Conservation (phyloP, 2,888 invertebrate genomes). For the Drosophila pseudotakahashii region DNA sequence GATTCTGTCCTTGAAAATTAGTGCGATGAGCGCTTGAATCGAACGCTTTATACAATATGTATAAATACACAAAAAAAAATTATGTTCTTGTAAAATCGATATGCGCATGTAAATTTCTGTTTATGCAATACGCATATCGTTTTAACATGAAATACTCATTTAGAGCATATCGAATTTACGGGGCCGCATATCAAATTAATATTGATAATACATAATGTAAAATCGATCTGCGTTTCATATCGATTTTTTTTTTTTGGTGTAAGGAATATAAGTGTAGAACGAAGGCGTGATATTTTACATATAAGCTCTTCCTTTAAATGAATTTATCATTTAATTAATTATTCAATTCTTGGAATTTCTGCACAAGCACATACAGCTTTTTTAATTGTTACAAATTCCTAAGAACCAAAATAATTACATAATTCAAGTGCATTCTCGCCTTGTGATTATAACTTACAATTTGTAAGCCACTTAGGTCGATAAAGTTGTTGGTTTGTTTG, state of each 20-base stretch:
- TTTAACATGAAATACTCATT: too few relatives aligned
- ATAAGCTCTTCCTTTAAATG: background rate
- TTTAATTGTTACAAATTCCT: background rate
- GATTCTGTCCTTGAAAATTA: constrained; percentile 57
- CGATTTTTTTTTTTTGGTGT: too few relatives aligned
- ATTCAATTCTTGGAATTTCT: background rate
- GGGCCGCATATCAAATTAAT: too few relatives aligned
- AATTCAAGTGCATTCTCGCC: background rate
- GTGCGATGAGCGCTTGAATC: constrained; percentile 8
- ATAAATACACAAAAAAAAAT: too few relatives aligned
- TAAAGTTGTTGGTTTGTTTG: background rate
- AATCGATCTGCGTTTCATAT: too few relatives aligned
- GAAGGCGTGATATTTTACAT: background rate
- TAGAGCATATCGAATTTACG: too few relatives aligned
- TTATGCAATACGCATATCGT: too few relatives aligned
- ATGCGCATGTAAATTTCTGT: too few relatives aligned
- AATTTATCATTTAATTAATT: background rate
- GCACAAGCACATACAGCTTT: background rate
- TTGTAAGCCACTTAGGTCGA: too few relatives aligned
- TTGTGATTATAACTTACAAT: background rate
- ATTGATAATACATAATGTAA: too few relatives aligned
- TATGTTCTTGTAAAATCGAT: too few relatives aligned
- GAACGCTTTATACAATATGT: background rate
- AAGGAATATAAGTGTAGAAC: background rate
- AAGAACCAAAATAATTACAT: background rate